Conservation (phyloP, 2,888 invertebrate species). For the Strigamia crassipes region DNA sequence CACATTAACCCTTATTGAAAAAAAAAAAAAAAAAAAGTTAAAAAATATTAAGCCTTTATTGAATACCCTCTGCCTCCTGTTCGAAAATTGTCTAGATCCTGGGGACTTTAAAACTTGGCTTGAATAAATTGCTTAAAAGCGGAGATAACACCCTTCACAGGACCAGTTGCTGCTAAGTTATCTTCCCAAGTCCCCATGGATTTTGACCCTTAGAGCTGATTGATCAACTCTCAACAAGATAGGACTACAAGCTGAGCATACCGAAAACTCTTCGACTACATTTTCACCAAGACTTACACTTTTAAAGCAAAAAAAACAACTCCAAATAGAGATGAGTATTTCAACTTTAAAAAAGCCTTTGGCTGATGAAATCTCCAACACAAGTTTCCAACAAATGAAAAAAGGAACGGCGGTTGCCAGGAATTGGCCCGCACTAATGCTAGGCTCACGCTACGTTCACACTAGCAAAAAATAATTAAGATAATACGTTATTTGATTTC, state of each 20-base stretch:
- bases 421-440: no score
- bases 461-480: no score
- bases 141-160: slow-evolving; percentile 30
- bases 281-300: no score
- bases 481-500: no score
- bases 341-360: no score
- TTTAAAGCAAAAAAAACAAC: background rate
- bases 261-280: background rate
- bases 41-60: background rate
- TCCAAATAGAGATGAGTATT: no score
- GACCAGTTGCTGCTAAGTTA: background rate
- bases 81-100: background rate
- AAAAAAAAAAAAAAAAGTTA: background rate
- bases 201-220: background rate
- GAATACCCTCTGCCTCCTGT: background rate
- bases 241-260: background rate
- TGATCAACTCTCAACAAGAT: background rate
- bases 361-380: no score
- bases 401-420: no score
- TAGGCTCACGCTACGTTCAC: no score
- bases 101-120: slow-evolving; percentile 15
- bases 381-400: no score
- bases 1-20: background rate
- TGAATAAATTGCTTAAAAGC: slow-evolving; percentile 26
- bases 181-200: background rate